phyloP scores from a whole-genome alignment of 2,113 vertebrate genomes.

The Oenanthe oenanthe region DNA sequence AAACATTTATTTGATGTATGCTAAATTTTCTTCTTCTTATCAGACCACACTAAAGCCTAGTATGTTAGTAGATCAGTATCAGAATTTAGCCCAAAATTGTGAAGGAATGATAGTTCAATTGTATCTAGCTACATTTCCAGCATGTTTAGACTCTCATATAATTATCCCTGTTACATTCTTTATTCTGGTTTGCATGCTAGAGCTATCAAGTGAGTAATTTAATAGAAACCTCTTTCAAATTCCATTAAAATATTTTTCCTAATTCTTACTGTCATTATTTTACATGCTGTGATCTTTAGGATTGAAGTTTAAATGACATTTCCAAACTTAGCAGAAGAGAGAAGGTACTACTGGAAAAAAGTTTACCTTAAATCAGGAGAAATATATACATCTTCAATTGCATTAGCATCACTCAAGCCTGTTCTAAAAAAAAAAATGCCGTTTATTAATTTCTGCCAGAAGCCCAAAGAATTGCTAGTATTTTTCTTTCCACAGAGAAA shows the following conservation, averaged over 20 bases:
- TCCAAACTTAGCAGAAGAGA: not conserved
- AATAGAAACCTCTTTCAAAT: not conserved
- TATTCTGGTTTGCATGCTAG: not conserved
- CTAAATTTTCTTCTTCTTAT: not conserved
- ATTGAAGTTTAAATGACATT: not conserved
- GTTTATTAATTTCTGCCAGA: constrained; percentile 37
- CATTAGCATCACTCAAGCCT: not conserved
- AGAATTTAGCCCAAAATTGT: not conserved
- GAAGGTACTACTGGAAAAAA: not conserved
- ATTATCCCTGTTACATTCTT: not conserved
- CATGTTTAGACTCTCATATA: not conserved
- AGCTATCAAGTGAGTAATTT: not conserved
- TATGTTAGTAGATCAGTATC: not conserved
- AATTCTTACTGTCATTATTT: not conserved
- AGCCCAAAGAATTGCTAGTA: not conserved
- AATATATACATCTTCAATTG: constrained; percentile 10
- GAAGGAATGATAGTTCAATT: not conserved
- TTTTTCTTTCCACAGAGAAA: not conserved
- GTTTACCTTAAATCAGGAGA: constrained; percentile 6
- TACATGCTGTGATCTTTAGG: not conserved
- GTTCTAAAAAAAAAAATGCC: not conserved
- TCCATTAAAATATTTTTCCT: not conserved
- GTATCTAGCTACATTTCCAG: not conserved
- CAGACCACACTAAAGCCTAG: not conserved
- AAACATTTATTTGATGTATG: not conserved